A percentile compares a stretch with the other conserved stretches of the same genome.
phyloP scores from a whole-genome alignment of 2,797 vertebrate genomes.

The Lates japonicus region DNA sequence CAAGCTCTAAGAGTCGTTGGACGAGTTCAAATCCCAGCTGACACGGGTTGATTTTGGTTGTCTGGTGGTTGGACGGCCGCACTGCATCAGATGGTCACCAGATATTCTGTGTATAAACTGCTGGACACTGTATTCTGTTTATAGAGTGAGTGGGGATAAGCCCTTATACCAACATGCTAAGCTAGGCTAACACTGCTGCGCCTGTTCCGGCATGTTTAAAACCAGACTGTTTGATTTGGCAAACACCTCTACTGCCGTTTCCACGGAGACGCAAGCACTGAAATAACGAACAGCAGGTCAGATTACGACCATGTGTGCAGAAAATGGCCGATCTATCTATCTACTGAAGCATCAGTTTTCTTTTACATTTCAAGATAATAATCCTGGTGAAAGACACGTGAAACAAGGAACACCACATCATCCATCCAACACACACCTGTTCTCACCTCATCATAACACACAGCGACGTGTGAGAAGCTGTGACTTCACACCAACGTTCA shows the following conservation, averaged over 20 bases:
- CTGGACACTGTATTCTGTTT: background rate
- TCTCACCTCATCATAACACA: constrained; percentile 23
- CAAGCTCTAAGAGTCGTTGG: background rate
- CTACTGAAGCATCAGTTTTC: no score
- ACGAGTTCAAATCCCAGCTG: no score
- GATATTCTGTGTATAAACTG: background rate
- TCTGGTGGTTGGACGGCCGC: no score
- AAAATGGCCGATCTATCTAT: no score
- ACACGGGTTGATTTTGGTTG: no score
- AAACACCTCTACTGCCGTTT: background rate
- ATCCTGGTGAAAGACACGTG: no score
- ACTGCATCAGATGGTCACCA: no score
- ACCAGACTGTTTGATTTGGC: background rate
- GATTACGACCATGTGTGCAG: no score
- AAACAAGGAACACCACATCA: no score
- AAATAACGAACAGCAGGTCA: background rate
- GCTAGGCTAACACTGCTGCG: background rate
- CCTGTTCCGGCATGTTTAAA: background rate
- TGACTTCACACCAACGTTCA: constrained; percentile 1
- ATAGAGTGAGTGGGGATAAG: background rate
- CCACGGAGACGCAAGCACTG: no score
- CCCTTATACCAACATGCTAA: background rate
- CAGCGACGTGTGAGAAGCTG: background rate
- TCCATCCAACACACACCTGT: constrained; percentile 6
- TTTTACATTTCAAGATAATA: no score